Evolutionary conservation across 2,888 invertebrate species (phyloP).

Genomic region (Tetragonula carbonaria): DNA sequence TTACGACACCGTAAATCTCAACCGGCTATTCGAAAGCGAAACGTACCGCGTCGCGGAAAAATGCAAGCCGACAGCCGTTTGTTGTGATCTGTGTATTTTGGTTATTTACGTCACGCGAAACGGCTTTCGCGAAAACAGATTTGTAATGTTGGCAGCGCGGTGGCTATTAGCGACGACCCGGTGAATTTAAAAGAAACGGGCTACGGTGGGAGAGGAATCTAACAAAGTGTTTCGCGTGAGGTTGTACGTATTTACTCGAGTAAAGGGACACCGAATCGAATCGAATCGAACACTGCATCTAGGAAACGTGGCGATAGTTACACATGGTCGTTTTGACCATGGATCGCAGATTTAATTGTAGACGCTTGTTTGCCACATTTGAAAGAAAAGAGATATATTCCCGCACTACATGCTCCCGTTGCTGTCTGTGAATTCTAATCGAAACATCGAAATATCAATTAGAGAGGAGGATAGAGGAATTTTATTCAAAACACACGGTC

Average conservation of each 20-base stretch:
- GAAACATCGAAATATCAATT: neutral
- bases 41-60: constrained; percentile 35
- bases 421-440: neutral
- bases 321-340: neutral
- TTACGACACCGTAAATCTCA: constrained; percentile 61
- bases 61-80: constrained; percentile 47
- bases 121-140: constrained; percentile 4
- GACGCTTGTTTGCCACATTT: neutral
- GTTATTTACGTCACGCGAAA: constrained; percentile 47
- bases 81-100: constrained; percentile 55
- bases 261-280: constrained; percentile 21
- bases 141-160: constrained; percentile 19
- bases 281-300: constrained; percentile 12
- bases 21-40: constrained; percentile 41
- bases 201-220: neutral
- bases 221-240: neutral
- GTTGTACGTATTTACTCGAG: constrained; percentile 13
- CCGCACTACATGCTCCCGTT: too few relatives aligned
- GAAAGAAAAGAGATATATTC: too few relatives aligned
- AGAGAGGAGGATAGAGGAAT: neutral
- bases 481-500: neutral
- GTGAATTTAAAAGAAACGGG: neutral
- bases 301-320: neutral
- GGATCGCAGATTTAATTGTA: neutral
- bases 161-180: constrained; percentile 27